Evolutionary conservation across 2,113 vertebrate species (phyloP), one percentile per base, ranked within the genome.

Genomic region (Gopherus flavomarginatus): DNA sequence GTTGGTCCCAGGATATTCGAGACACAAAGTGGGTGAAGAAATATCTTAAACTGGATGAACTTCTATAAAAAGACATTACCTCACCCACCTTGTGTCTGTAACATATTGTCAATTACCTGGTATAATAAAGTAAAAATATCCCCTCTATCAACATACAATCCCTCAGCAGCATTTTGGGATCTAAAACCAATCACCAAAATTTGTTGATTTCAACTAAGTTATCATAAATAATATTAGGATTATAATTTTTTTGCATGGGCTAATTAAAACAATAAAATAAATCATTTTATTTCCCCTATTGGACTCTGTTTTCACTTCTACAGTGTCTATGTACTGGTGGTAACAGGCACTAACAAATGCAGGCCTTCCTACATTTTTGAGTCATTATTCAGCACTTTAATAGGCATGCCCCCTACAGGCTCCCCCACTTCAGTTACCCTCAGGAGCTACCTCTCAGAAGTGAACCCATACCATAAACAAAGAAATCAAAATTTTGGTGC

Each of bases 121-220:
- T 38, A 93, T 90, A 96, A 83, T 85, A 1, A 0, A 90, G 89
- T 89, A 93, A 95, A 85, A 93, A 87, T 90, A 96, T 90, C 87
- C 95, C 85, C 82, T 92, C 79, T 95, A 91, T 75, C 69, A 5
- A 65, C 56, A 42, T 35, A 35, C 2, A 83, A 69, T 44, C 16
- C 80, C 90, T 88, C 54, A 90, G 57, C 86, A 96, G 31, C 24
- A 24, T 53, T 38, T 38, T 85, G 26, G 22, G 62, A 38, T n/a
- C 24, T 29, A 72, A 53, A 24, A 72, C 84, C 90, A 95, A 96
- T 95, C 91, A 95, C 86, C 59, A 91, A 95, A 96, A 94, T 83
- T 89, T 94, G 92, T 91, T 96, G 93, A 96, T 90, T 94, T 95
- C 96, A 89, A 93, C 94, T 54, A 84, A 59, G 69, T 88, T 95